Percentiles rank a stretch among this genome's conserved stretches.
Evolutionary conservation across 2,113 vertebrate genomes (phyloP).

Genomic region (Gnathonemus longibarbis): DNA sequence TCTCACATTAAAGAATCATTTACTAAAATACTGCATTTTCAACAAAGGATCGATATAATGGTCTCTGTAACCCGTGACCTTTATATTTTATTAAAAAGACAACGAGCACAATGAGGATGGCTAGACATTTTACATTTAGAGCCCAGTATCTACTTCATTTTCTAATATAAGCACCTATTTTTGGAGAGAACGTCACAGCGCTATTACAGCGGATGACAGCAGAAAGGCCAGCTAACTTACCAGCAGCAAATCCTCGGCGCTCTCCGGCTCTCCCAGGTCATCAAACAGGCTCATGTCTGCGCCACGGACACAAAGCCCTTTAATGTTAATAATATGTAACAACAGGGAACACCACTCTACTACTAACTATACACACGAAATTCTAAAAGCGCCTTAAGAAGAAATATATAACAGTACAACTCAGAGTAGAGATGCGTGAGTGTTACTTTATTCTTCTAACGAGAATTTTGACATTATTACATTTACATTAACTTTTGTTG

Average conservation of each 20-base stretch:
- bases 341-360: neutral
- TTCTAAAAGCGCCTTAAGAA: neutral
- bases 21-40: neutral
- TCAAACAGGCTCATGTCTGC: conserved; percentile 78
- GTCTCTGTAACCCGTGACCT: neutral
- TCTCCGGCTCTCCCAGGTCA: conserved; percentile 69
- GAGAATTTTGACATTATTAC: neutral
- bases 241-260: conserved; percentile 61
- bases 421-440: neutral
- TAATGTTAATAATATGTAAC: neutral
- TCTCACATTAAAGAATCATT: neutral
- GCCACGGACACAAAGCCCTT: neutral
- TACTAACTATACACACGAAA: neutral
- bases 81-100: neutral
- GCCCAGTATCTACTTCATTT: neutral
- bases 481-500: neutral
- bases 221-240: conserved; percentile 44
- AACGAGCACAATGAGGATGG: neutral
- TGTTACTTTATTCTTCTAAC: neutral
- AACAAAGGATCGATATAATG: neutral
- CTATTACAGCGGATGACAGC: conserved; percentile 48
- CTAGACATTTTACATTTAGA: neutral
- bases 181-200: neutral
- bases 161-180: neutral
- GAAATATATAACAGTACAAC: neutral